Base-by-base conservation (phyloP, 2,113 vertebrate genomes). In the Spea multiplicata region DNA sequence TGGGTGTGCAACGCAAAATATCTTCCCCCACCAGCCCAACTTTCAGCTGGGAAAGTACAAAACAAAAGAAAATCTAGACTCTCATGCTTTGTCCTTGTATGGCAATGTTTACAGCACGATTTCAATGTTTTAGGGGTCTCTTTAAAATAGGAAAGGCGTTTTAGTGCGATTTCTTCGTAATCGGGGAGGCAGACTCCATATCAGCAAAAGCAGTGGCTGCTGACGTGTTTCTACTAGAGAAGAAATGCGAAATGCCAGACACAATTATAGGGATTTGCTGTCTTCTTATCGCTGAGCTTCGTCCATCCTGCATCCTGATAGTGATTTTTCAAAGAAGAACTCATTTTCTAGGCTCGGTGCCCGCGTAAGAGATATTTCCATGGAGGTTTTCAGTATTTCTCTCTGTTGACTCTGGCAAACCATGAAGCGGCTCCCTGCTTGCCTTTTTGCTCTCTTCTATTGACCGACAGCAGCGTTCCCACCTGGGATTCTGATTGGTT, bases 371-470 rank as follows among this genome's bases (percentile, higher is more conserved):
- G 55, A 9, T n/a, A 53, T 76, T 59, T 69, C 73, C 53, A 62
- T 70, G 67, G 45, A 14, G 75, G 70, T 76, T 30, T 69, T 52
- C 49, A 13, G 16, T 6, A 4, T 45, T 16, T 16, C 62, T 66
- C 73, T 16, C 48, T 77, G 75, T 77, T 77, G 75, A 61, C n/a
- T 50, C 50, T 77, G 75, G 75, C 53, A 30, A 44, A 3, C n/a
- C 9, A 49, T 70, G 17, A 48, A 57, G 61, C 49, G 49, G 9
- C 46, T 76, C 65, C 45, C 12, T 3, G 61, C 59, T 17, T 64
- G 45, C 45, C n/a, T 49, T 13, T 46, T 66, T 65, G 59, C 57
- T 61, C 30, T 52, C 17, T n/a, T 47, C 48, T 75, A 17, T 1
- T 66, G 73, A 75, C 66, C 53, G 73, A 75, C 73, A 52, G 12